These are phyloP conservation scores for Myrmophylax atrothorax DNA, from an alignment of 2,113 vertebrate genomes.

Conservation along the genomic window DNA sequence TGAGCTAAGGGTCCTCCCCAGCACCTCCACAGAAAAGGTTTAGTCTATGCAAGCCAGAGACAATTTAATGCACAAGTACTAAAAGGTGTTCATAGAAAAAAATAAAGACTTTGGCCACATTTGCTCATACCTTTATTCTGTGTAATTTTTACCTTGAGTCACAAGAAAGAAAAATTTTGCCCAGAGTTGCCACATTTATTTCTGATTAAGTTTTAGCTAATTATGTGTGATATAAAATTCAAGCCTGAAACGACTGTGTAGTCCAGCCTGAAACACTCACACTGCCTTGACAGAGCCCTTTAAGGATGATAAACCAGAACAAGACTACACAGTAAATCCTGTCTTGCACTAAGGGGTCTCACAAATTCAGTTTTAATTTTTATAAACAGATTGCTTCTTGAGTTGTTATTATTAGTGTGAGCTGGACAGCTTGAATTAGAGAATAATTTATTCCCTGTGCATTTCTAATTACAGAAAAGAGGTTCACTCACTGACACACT, in stretches of 20 bases:
- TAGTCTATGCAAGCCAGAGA: not conserved
- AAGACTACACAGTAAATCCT: constrained; percentile 28
- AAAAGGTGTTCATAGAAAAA: not conserved
- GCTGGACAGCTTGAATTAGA: constrained; percentile 83
- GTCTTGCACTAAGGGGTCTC: constrained; percentile 64
- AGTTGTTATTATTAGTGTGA: constrained; percentile 82
- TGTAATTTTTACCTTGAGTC: not conserved
- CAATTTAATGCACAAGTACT: not conserved
- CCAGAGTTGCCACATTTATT: not conserved
- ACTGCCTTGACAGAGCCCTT: not conserved
- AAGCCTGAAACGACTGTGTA: not conserved
- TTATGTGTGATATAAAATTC: not conserved
- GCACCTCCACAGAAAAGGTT: not conserved
- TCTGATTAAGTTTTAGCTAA: not conserved
- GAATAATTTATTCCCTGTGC: constrained; percentile 85
- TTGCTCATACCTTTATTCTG: not conserved
- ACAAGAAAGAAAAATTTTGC: not conserved
- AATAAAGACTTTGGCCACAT: not conserved
- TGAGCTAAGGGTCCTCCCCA: not conserved
- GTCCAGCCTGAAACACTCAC: not conserved
- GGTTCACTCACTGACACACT: constrained; percentile 76
- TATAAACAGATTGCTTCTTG: constrained; percentile 76
- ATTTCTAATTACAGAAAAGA: constrained; percentile 81
- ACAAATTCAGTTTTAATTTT: constrained; percentile 59
- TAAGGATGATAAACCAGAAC: constrained; percentile 31